Evolutionary conservation across 2,888 invertebrate species (phyloP).

Genomic region (Tholera decimalis): DNA sequence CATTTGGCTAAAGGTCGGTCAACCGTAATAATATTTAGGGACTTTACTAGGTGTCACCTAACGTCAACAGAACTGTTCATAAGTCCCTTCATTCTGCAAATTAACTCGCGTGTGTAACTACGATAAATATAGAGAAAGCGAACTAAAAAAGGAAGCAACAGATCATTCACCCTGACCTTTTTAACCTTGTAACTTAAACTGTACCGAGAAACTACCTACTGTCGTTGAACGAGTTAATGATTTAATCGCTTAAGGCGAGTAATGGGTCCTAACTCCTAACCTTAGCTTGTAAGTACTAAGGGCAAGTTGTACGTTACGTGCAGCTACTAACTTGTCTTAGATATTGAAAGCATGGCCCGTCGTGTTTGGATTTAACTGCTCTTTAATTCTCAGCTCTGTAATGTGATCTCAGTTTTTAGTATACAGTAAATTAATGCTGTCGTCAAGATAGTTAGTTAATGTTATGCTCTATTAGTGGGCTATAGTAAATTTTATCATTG

Average conservation of each 20-base stretch:
- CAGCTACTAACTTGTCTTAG: slow-evolving; percentile 13
- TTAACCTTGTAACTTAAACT: slow-evolving; percentile 81
- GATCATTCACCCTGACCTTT: slow-evolving; percentile 86
- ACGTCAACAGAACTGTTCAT: neutral
- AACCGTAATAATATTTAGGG: neutral
- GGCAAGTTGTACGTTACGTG: neutral
- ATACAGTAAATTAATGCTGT: neutral
- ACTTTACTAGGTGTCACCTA: neutral
- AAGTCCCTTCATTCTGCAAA: slow-evolving; percentile 24
- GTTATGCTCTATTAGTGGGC: neutral
- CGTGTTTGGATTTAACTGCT: neutral
- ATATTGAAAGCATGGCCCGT: neutral
- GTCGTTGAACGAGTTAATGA: slow-evolving; percentile 81
- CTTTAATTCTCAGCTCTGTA: neutral
- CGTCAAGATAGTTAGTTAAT: neutral
- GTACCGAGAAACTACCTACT: slow-evolving; percentile 78
- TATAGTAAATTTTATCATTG: neutral
- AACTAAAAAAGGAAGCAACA: slow-evolving; percentile 63
- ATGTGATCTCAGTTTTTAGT: neutral
- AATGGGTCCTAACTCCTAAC: slow-evolving; percentile 22
- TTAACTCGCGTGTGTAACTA: slow-evolving; percentile 74
- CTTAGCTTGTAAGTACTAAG: slow-evolving; percentile 14
- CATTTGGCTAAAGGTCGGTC: neutral
- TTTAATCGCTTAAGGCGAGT: slow-evolving; percentile 66
- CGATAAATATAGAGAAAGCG: slow-evolving; percentile 75